These are phyloP conservation scores for Drosophila sulfurigaster DNA, from an alignment of 1,140 invertebrate genomes.

Conservation along the genomic window DNA sequence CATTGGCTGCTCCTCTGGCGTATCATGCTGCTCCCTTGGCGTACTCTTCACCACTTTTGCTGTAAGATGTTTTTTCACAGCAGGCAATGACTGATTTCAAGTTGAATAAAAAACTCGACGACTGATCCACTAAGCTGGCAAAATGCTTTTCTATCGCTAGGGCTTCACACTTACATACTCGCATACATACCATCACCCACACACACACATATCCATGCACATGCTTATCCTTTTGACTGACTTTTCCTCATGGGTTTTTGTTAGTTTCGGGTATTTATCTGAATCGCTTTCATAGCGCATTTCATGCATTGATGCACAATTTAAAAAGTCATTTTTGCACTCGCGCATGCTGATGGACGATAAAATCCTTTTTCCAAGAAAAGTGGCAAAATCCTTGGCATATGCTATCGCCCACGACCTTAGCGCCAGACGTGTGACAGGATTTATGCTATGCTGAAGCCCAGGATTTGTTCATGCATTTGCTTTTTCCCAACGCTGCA, in stretches of 20 bases:
- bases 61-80: constrained; percentile 14
- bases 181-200: neutral
- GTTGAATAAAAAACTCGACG: constrained; percentile 44
- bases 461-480: neutral
- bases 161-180: neutral
- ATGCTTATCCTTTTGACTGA: constrained; percentile 23
- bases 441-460: constrained; percentile 40
- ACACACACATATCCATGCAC: neutral
- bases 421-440: constrained; percentile 20
- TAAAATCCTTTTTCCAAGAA: constrained; percentile 38
- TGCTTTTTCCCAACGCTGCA: neutral
- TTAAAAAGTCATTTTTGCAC: constrained; percentile 68
- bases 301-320: constrained; percentile 79
- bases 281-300: constrained; percentile 71
- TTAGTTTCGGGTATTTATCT: constrained; percentile 75
- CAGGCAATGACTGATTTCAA: neutral
- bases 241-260: constrained; percentile 54
- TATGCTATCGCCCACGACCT: constrained; percentile 58
- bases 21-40: constrained; percentile 33
- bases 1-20: constrained; percentile 25
- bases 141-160: constrained; percentile 6
- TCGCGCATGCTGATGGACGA: constrained; percentile 57
- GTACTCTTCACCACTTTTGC: constrained; percentile 37
- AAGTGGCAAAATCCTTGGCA: constrained; percentile 50
- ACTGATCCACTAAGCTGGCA: constrained; percentile 40